Evolutionary conservation across 2,888 invertebrate genomes (phyloP).

Genomic region (Philopedon plagiatum): DNA sequence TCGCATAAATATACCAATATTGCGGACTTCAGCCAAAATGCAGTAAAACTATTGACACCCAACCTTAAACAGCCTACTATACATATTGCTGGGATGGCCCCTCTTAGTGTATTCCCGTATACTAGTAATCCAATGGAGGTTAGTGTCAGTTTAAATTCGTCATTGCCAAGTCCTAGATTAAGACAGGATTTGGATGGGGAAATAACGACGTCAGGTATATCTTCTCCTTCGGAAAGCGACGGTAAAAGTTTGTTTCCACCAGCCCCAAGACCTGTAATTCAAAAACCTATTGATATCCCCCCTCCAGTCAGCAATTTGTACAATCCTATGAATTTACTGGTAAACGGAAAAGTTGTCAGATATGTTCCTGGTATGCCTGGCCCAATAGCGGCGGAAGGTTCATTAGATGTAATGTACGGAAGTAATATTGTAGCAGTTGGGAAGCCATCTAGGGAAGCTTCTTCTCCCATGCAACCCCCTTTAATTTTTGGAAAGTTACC

Average conservation of each 20-base stretch:
- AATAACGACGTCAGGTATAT: constrained; percentile 12
- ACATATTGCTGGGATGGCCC: constrained; percentile 30
- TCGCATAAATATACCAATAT: constrained; percentile 63
- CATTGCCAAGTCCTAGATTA: constrained; percentile 17
- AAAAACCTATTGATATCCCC: constrained; percentile 51
- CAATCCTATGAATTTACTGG: constrained; percentile 71
- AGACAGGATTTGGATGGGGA: constrained; percentile 1
- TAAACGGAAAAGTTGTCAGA: constrained; percentile 83
- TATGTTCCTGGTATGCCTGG: constrained; percentile 92
- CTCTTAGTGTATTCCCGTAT: constrained; percentile 6
- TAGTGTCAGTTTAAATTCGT: background rate
- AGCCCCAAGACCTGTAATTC: constrained; percentile 59
- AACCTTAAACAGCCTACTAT: constrained; percentile 65
- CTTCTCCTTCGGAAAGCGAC: constrained; percentile 19
- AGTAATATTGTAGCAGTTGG: constrained; percentile 52
- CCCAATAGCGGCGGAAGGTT: constrained; percentile 72
- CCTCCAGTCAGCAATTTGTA: constrained; percentile 64
- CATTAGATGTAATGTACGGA: constrained; percentile 55
- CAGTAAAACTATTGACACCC: constrained; percentile 66
- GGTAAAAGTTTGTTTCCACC: constrained; percentile 51
- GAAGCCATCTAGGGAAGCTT: constrained; percentile 41
- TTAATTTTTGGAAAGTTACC: constrained; percentile 2
- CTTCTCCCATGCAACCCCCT: constrained; percentile 41
- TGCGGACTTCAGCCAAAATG: constrained; percentile 68
- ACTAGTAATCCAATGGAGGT: background rate